These are phyloP conservation scores for Sturnira hondurensis DNA, from an alignment of 2,113 vertebrate genomes.

Conservation along the genomic window DNA sequence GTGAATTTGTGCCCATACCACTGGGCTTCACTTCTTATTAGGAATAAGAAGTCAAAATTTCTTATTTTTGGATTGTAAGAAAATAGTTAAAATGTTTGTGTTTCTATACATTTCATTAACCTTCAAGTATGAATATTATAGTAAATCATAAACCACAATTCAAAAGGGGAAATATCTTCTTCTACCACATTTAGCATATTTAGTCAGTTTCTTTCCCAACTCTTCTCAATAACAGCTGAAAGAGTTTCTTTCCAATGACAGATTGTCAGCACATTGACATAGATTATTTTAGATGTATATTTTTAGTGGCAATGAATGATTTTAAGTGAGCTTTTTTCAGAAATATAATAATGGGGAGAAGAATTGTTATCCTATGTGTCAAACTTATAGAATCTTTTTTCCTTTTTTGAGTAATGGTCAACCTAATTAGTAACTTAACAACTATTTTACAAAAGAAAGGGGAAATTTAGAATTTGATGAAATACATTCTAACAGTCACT, in stretches of 20 bases:
- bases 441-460: background rate
- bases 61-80: conserved; percentile 14
- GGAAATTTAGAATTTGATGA: background rate
- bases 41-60: background rate
- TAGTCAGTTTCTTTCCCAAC: conserved; percentile 28
- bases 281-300: conserved; percentile 38
- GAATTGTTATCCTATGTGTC: conserved; percentile 35
- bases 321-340: conserved; percentile 44
- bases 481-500: background rate
- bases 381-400: background rate
- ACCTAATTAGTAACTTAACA: conserved; percentile 9
- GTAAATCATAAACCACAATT: conserved; percentile 4
- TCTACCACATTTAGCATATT: background rate
- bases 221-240: conserved; percentile 43
- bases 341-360: conserved; percentile 40
- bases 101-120: conserved; percentile 24
- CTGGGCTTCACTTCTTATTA: background rate
- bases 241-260: conserved; percentile 61
- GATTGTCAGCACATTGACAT: conserved; percentile 62
- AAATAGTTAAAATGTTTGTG: background rate
- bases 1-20: background rate
- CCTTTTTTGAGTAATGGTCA: background rate
- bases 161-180: background rate
- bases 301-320: conserved; percentile 67
- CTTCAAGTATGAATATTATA: background rate